Evolutionary conservation across 2,888 invertebrate genomes (phyloP).

Genomic region (Mythimna ferrago): DNA sequence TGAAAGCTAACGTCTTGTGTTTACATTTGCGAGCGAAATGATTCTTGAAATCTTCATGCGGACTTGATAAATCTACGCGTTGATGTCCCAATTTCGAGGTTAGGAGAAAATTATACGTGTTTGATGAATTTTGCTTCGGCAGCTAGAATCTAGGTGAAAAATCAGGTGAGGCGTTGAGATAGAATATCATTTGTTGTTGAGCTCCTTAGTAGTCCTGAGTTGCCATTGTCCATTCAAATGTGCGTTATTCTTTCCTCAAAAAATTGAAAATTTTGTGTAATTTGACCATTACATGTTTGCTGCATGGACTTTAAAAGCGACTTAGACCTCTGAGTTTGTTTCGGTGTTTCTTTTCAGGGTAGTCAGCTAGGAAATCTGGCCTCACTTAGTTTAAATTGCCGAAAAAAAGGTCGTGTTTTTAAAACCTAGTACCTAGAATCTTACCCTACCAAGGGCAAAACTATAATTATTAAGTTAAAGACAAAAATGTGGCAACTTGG

Average conservation of each 20-base stretch:
- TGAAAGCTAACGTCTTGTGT: constrained; percentile 77
- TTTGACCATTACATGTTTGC: too few relatives aligned
- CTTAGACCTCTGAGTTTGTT: too few relatives aligned
- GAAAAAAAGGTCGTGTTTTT: too few relatives aligned
- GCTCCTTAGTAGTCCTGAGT: too few relatives aligned
- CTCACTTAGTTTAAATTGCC: too few relatives aligned
- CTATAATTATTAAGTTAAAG: background rate
- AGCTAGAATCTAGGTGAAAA: background rate
- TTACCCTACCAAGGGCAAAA: background rate
- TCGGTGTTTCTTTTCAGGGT: too few relatives aligned
- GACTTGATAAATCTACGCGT: constrained; percentile 31
- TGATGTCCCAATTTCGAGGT: constrained; percentile 24
- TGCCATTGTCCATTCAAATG: too few relatives aligned
- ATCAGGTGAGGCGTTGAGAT: background rate
- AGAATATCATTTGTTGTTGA: background rate
- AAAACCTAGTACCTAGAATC: background rate
- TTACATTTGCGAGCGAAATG: constrained; percentile 62
- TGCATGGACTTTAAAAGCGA: too few relatives aligned
- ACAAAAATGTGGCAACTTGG: background rate
- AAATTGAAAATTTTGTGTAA: too few relatives aligned
- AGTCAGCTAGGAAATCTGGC: too few relatives aligned
- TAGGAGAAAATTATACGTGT: background rate
- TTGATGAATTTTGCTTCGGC: background rate
- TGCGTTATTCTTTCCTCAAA: too few relatives aligned
- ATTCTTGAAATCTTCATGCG: constrained; percentile 58